These are phyloP conservation scores for Gryon sp. DNA, from an alignment of 1,140 invertebrate genomes.

Conservation along the genomic window DNA sequence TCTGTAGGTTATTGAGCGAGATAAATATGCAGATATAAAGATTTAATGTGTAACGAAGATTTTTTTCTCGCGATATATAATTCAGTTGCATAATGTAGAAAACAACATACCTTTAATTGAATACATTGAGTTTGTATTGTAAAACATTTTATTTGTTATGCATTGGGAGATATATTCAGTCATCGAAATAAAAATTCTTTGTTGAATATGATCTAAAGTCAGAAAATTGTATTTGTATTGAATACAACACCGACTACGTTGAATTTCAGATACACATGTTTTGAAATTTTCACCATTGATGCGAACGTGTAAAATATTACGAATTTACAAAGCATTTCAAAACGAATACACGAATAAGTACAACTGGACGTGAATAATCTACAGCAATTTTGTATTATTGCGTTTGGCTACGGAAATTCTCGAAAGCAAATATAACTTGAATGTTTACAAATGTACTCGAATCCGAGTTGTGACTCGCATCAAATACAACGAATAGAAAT, in stretches of 20 bases:
- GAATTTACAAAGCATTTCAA: constrained; percentile 41
- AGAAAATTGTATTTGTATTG: constrained; percentile 40
- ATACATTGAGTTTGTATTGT: too few relatives aligned
- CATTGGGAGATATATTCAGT: constrained; percentile 6
- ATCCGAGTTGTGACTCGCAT: constrained; percentile 30
- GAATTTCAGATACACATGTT: constrained; percentile 49
- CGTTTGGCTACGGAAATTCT: constrained; percentile 40
- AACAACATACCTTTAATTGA: too few relatives aligned
- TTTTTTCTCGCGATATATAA: too few relatives aligned
- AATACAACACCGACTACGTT: constrained; percentile 20
- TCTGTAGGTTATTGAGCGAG: too few relatives aligned
- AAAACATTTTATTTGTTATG: constrained; percentile 20
- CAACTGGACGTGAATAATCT: constrained; percentile 51
- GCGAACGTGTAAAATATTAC: constrained; percentile 53
- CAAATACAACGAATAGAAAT: constrained; percentile 54
- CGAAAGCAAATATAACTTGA: constrained; percentile 57
- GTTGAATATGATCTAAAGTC: constrained; percentile 35
- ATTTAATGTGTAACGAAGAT: too few relatives aligned
- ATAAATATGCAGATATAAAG: too few relatives aligned
- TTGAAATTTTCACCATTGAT: constrained; percentile 46
- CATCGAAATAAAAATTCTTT: too few relatives aligned
- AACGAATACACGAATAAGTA: constrained; percentile 52
- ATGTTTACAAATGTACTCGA: constrained; percentile 54
- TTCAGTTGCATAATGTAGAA: too few relatives aligned
- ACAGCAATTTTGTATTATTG: constrained; percentile 54